A percentile compares a stretch with the other conserved stretches of the same genome.
These are phyloP conservation scores for Nasonia vitripennis DNA, from an alignment of 1,140 invertebrate species.

Conservation along the genomic window DNA sequence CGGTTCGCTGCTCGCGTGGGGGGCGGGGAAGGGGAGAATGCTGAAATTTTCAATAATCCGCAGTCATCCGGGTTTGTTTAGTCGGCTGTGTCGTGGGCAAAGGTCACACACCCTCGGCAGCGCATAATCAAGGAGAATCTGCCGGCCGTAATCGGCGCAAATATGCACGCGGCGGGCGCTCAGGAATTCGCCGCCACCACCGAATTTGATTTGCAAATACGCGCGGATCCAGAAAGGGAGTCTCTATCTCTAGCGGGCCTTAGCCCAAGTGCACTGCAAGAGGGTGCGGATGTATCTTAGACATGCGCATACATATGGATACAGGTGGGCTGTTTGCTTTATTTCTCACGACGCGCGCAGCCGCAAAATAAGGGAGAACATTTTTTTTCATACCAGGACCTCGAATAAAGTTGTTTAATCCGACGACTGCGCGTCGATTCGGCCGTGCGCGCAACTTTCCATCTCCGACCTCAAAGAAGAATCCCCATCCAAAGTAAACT, in stretches of 20 bases:
- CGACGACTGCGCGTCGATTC: not conserved
- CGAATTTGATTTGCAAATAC: constrained; percentile 74
- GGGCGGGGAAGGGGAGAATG: too few relatives aligned
- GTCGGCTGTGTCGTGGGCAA: not conserved
- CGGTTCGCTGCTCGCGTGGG: not conserved
- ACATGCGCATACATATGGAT: constrained; percentile 55
- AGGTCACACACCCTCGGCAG: not conserved
- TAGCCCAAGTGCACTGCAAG: constrained; percentile 6
- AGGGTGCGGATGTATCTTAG: constrained; percentile 46
- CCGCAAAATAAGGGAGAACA: not conserved
- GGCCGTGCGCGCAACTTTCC: not conserved
- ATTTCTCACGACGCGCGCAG: not conserved
- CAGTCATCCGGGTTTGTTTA: not conserved
- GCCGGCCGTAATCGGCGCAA: constrained; percentile 65
- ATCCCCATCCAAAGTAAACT: constrained; percentile 56
- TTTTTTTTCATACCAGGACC: not conserved
- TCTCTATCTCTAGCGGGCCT: not conserved
- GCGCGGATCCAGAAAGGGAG: constrained; percentile 57
- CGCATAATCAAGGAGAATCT: constrained; percentile 42
- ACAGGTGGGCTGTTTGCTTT: not conserved
- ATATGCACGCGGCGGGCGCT: constrained; percentile 58
- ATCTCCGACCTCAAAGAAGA: constrained; percentile 29
- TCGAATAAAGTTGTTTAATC: not conserved
- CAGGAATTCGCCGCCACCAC: constrained; percentile 54
- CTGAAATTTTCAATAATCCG: not conserved